phyloP scores from a whole-genome alignment of 2,888 invertebrate genomes.

The Hirtodrosophila histrioides region DNA sequence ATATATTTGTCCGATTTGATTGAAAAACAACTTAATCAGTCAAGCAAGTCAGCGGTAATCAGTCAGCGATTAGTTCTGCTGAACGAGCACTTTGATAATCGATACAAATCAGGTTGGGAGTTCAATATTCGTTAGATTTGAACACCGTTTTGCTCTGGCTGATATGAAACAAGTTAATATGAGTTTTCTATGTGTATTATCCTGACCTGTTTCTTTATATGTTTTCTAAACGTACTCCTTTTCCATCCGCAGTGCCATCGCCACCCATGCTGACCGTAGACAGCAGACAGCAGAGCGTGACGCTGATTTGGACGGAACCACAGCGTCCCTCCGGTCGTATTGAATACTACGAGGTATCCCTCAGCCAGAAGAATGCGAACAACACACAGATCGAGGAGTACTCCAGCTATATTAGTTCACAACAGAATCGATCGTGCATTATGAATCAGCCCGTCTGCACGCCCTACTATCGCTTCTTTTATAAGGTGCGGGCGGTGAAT shows the following conservation, averaged over 20 bases:
- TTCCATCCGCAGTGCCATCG: slow-evolving; percentile 73
- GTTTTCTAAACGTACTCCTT: neutral
- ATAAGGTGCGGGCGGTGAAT: slow-evolving; percentile 82
- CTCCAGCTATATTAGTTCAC: slow-evolving; percentile 53
- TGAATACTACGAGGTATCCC: slow-evolving; percentile 86
- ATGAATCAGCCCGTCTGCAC: slow-evolving; percentile 56
- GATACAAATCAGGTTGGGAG: no score
- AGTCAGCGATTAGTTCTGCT: no score
- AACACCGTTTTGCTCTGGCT: no score
- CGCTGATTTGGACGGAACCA: slow-evolving; percentile 85
- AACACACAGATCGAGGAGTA: slow-evolving; percentile 56
- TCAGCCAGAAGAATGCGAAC: slow-evolving; percentile 58
- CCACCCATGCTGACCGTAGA: slow-evolving; percentile 43
- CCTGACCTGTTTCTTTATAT: neutral
- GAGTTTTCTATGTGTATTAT: slow-evolving; percentile 22
- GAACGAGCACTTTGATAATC: no score
- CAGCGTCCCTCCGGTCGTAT: slow-evolving; percentile 85
- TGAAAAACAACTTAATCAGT: no score
- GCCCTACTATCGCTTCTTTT: slow-evolving; percentile 45
- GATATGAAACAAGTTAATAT: no score
- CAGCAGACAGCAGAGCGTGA: slow-evolving; percentile 49
- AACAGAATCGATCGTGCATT: slow-evolving; percentile 47
- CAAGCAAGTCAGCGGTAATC: no score
- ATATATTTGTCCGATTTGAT: no score
- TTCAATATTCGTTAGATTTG: no score